A percentile compares a stretch with the other conserved stretches of the same genome.
phyloP scores from a whole-genome alignment of 2,113 vertebrate genomes.

The Psittacula cyanocephala region DNA sequence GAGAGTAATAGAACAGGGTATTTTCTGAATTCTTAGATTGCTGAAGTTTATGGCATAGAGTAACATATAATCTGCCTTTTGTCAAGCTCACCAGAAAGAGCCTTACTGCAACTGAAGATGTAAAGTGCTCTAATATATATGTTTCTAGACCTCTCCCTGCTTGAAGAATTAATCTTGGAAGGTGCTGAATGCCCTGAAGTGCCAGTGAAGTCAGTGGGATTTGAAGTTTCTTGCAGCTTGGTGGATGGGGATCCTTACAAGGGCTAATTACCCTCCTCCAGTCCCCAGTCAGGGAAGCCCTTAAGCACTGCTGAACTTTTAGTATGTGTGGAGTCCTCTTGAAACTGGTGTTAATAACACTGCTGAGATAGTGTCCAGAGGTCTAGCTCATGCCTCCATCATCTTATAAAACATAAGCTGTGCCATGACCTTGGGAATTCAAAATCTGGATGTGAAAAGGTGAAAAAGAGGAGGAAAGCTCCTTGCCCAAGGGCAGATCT shows the following conservation, averaged over 20 bases:
- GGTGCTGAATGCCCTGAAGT: constrained; percentile 61
- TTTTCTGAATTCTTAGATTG: constrained; percentile 69
- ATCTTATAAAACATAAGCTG: not conserved
- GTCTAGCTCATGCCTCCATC: not conserved
- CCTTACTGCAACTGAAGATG: constrained; percentile 64
- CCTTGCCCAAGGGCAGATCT: not conserved
- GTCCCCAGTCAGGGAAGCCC: not conserved
- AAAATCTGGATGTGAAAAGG: not conserved
- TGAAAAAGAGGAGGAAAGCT: not conserved
- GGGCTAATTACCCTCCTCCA: constrained; percentile 1
- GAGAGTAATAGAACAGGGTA: constrained; percentile 57
- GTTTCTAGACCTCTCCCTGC: constrained; percentile 63
- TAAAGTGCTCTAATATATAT: constrained; percentile 68
- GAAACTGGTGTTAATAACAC: not conserved
- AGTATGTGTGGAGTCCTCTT: not conserved
- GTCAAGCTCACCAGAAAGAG: constrained; percentile 73
- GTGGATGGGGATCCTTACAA: not conserved
- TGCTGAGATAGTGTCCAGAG: not conserved
- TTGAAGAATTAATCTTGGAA: constrained; percentile 61
- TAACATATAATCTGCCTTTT: constrained; percentile 70
- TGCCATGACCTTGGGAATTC: not conserved
- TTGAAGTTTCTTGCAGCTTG: constrained; percentile 10
- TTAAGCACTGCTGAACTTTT: constrained; percentile 23
- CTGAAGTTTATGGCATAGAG: constrained; percentile 50
- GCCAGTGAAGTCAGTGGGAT: constrained; percentile 51